Conservation (phyloP, 2,888 invertebrate species). For the Sturmia bella region DNA sequence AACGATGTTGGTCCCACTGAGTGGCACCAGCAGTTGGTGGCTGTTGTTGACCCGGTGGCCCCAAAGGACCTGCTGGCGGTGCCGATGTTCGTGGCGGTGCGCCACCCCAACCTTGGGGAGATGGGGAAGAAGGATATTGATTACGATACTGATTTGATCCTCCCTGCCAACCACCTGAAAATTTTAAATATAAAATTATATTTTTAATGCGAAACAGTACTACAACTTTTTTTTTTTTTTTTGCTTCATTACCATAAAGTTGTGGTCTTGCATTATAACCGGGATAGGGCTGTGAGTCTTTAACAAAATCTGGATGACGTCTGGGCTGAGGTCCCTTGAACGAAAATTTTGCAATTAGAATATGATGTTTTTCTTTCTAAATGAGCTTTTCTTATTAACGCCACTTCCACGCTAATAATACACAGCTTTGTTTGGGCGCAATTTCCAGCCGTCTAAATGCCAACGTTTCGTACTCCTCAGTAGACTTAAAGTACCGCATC, state of each 20-base stretch:
- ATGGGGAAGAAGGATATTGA: conserved; percentile 81
- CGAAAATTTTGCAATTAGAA: background rate
- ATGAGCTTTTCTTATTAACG: too few species aligned
- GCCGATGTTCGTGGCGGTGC: conserved; percentile 79
- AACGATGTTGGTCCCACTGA: conserved; percentile 82
- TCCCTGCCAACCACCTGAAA: conserved; percentile 85
- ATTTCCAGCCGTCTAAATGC: too few species aligned
- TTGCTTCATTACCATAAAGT: conserved; percentile 85
- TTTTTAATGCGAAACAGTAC: background rate
- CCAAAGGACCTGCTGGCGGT: conserved; percentile 77
- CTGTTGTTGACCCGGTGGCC: conserved; percentile 80
- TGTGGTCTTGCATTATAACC: conserved; percentile 86
- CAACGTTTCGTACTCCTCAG: too few species aligned
- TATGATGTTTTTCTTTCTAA: too few species aligned
- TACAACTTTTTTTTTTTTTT: background rate
- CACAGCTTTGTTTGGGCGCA: too few species aligned
- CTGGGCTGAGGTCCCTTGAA: conserved; percentile 86
- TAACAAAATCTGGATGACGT: conserved; percentile 91
- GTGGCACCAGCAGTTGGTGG: conserved; percentile 78
- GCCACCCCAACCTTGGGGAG: conserved; percentile 80
- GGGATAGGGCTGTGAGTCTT: conserved; percentile 87
- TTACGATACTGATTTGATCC: conserved; percentile 82
- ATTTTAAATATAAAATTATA: background rate
- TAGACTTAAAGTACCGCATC: too few species aligned
- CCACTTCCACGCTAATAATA: too few species aligned